phyloP scores from a whole-genome alignment of 2,888 invertebrate species.

The Quadroppia sp. region DNA sequence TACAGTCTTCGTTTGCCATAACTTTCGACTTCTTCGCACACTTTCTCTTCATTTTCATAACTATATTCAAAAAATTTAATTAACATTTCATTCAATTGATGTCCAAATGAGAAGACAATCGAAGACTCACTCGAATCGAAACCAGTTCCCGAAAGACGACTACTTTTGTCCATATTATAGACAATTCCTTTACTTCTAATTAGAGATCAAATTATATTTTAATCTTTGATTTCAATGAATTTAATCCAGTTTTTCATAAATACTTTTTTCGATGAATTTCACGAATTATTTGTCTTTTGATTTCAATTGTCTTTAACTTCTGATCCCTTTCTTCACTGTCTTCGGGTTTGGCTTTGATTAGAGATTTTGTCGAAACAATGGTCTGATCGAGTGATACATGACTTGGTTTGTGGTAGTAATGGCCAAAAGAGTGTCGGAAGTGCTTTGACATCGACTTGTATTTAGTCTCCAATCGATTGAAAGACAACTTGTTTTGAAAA shows the following conservation, averaged over 20 bases:
- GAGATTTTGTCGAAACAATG: not conserved
- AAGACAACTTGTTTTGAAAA: not conserved
- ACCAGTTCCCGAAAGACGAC: not conserved
- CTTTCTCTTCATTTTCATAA: not conserved
- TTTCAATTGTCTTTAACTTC: not conserved
- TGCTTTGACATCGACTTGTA: not conserved
- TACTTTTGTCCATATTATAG: not conserved
- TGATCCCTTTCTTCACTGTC: not conserved
- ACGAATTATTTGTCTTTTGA: not conserved
- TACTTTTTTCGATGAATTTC: not conserved
- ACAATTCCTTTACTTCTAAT: not conserved
- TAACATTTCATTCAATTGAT: not conserved
- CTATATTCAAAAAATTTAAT: not conserved
- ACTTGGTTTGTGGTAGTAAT: too few species aligned
- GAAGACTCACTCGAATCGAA: not conserved
- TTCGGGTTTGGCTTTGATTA: not conserved
- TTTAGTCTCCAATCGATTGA: not conserved
- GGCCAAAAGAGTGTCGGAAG: too few species aligned
- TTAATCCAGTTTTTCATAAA: not conserved
- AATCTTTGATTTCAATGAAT: not conserved
- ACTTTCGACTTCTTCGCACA: not conserved
- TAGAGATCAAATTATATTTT: too few species aligned
- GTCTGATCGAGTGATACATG: too few species aligned
- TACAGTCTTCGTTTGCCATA: not conserved
- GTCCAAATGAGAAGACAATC: not conserved